Percentiles rank a stretch among this genome's conserved stretches.
Evolutionary conservation across 1,140 invertebrate species (phyloP).

Genomic region (Neotoxoptera formosana): DNA sequence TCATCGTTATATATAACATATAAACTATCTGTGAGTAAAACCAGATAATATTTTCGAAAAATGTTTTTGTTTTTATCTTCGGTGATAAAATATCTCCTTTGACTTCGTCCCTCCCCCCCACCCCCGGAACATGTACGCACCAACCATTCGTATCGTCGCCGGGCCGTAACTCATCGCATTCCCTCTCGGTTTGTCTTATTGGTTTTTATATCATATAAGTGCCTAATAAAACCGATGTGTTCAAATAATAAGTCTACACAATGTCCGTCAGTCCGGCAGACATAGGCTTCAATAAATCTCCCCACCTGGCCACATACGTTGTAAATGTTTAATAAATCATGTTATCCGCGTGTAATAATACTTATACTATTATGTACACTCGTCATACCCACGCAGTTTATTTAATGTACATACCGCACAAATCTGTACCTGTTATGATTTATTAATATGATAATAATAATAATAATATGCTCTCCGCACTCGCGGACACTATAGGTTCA

Average conservation of each 20-base stretch:
- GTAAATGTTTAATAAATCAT: not conserved
- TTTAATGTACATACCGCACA: not conserved
- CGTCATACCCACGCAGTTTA: too few species aligned
- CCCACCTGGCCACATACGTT: not conserved
- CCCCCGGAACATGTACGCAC: not conserved
- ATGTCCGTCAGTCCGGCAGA: not conserved
- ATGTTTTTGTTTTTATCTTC: conserved; percentile 9
- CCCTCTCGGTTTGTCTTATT: not conserved
- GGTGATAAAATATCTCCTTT: not conserved
- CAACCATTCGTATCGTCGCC: not conserved
- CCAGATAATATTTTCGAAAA: not conserved
- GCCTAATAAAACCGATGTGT: not conserved
- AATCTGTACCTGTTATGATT: not conserved
- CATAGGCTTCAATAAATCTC: not conserved
- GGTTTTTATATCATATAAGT: not conserved
- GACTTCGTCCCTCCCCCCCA: not conserved
- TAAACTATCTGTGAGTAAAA: not conserved
- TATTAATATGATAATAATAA: not conserved
- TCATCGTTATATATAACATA: not conserved
- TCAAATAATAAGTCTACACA: not conserved
- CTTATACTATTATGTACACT: too few species aligned
- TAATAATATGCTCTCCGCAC: not conserved
- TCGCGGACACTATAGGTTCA: too few species aligned
- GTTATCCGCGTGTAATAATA: not conserved
- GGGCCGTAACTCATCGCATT: not conserved